These are phyloP conservation scores for Neodiprion fabricii DNA, from an alignment of 1,140 invertebrate species.

Conservation along the genomic window DNA sequence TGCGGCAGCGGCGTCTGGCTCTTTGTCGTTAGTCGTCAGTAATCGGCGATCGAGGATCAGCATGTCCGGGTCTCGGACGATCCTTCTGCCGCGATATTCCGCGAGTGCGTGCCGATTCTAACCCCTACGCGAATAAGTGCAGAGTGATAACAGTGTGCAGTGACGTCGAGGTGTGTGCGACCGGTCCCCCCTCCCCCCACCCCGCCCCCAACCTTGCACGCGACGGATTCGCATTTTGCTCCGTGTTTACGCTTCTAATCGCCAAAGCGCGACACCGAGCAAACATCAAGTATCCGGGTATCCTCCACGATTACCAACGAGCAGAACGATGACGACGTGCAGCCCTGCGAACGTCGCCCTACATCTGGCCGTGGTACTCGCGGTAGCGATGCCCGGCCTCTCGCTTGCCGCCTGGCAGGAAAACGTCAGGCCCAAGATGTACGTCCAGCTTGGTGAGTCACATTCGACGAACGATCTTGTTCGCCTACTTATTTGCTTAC, in stretches of 20 bases:
- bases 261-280: not conserved
- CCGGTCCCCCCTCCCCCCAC: not conserved
- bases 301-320: not conserved
- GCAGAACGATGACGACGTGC: not conserved
- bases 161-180: no score
- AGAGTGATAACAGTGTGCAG: no score
- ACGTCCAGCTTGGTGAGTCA: conserved; percentile 83
- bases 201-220: not conserved
- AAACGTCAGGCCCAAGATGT: conserved; percentile 86
- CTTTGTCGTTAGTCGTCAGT: no score
- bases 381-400: conserved; percentile 41
- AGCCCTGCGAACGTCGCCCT: not conserved
- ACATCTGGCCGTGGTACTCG: conserved; percentile 32
- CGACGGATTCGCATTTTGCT: not conserved
- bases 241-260: not conserved
- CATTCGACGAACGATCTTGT: not conserved
- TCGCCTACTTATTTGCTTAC: not conserved
- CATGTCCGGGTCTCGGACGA: no score
- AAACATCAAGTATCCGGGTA: not conserved
- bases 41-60: no score
- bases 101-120: no score
- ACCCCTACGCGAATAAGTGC: no score
- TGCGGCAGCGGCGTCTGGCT: conserved; percentile 2
- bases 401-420: conserved; percentile 76
- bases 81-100: no score